These are phyloP conservation scores for Aelia acuminata DNA, from an alignment of 2,888 invertebrate species.

Conservation along the genomic window DNA sequence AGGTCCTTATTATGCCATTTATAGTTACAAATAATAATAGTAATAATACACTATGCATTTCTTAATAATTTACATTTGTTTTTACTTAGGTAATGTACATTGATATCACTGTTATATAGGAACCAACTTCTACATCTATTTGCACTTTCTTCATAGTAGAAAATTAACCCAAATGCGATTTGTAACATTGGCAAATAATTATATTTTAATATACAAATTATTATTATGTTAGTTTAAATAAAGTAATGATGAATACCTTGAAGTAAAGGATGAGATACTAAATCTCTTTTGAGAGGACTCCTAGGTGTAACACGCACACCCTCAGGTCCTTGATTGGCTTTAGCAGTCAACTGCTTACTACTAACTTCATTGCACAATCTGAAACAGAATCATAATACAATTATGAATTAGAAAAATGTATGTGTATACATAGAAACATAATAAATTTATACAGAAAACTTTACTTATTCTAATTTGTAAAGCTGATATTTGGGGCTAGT, in stretches of 20 bases:
- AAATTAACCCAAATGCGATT: too few species aligned
- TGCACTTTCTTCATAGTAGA: background rate
- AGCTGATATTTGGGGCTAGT: too few species aligned
- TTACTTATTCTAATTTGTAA: too few species aligned
- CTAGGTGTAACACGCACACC: slow-evolving; percentile 83
- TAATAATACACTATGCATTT: too few species aligned
- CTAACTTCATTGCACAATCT: slow-evolving; percentile 85
- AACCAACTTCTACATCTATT: background rate
- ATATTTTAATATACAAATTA: background rate
- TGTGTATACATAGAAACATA: background rate
- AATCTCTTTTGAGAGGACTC: slow-evolving; percentile 81
- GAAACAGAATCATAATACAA: background rate
- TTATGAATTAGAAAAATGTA: background rate
- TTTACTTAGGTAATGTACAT: too few species aligned
- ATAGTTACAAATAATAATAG: too few species aligned
- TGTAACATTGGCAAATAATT: too few species aligned
- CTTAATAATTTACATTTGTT: too few species aligned
- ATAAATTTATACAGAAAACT: too few species aligned
- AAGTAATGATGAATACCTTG: slow-evolving; percentile 70
- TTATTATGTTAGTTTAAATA: background rate
- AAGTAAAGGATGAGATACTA: slow-evolving; percentile 84
- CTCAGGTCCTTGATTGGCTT: slow-evolving; percentile 70
- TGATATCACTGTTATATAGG: too few species aligned
- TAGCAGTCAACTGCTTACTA: slow-evolving; percentile 72
- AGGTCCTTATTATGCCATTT: too few species aligned